A percentile compares a stretch with the other conserved stretches of the same genome.
These are phyloP conservation scores for Alectura lathami DNA, from an alignment of 2,113 vertebrate species.

Conservation along the genomic window DNA sequence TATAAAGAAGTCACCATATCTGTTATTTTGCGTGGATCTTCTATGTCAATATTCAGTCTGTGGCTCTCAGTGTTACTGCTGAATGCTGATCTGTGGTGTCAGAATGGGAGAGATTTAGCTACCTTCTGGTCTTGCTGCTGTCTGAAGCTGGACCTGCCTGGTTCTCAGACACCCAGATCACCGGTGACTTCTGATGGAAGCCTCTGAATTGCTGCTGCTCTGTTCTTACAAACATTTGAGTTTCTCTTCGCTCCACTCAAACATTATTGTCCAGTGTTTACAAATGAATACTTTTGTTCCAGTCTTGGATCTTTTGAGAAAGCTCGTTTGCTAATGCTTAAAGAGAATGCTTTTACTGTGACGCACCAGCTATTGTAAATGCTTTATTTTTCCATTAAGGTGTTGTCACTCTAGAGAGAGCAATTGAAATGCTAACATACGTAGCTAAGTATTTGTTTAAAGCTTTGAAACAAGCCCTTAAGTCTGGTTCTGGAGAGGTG, in stretches of 20 bases:
- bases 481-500: not conserved
- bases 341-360: not conserved
- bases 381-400: not conserved
- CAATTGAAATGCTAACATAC: not conserved
- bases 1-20: not conserved
- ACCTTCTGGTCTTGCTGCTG: accelerated
- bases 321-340: not conserved
- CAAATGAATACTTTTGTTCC: not conserved
- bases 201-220: not conserved
- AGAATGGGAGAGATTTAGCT: not conserved
- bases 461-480: not conserved
- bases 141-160: not conserved
- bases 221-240: not conserved
- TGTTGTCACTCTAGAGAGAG: not conserved
- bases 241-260: not conserved
- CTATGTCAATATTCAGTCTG: not conserved
- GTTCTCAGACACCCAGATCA: not conserved
- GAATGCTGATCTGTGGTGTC: not conserved
- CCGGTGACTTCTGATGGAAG: not conserved
- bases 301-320: not conserved
- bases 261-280: not conserved
- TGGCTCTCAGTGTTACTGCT: not conserved
- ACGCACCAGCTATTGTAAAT: not conserved
- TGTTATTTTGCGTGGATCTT: not conserved
- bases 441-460: not conserved